Conservation (phyloP, 2,113 vertebrate species). For the Odocoileus hemionus region DNA sequence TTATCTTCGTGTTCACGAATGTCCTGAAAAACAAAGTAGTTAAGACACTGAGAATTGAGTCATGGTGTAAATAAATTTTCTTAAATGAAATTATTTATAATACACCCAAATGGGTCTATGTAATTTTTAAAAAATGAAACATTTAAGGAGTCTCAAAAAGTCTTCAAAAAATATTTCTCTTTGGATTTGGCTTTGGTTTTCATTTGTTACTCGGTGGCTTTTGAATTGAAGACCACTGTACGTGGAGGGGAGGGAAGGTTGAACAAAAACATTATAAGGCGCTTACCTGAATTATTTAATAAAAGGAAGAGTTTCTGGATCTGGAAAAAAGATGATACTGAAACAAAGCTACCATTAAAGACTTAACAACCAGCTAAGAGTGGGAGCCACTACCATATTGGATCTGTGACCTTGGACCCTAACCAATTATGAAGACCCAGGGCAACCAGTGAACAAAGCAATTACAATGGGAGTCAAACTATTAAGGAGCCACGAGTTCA, state of each 20-base stretch:
- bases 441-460: constrained; percentile 74
- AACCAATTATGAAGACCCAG: constrained; percentile 74
- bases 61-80: not conserved
- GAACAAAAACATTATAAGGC: not conserved
- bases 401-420: constrained; percentile 73
- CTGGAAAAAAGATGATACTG: constrained; percentile 38
- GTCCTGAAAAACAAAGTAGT: not conserved
- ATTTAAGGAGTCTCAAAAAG: not conserved
- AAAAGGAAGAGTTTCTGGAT: constrained; percentile 39
- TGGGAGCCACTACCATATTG: constrained; percentile 55
- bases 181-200: not conserved
- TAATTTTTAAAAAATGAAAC: not conserved
- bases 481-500: constrained; percentile 71
- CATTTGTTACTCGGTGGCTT: not conserved
- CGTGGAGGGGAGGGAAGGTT: not conserved
- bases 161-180: not conserved
- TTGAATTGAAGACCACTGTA: not conserved
- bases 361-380: constrained; percentile 69
- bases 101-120: not conserved
- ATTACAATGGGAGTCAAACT: constrained; percentile 73
- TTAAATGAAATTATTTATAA: constrained; percentile 26
- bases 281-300: constrained; percentile 29
- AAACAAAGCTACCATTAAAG: constrained; percentile 56
- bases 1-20: not conserved
- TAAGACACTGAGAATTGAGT: not conserved